phyloP scores from a whole-genome alignment of 2,113 vertebrate genomes.

The Callithrix jacchus region DNA sequence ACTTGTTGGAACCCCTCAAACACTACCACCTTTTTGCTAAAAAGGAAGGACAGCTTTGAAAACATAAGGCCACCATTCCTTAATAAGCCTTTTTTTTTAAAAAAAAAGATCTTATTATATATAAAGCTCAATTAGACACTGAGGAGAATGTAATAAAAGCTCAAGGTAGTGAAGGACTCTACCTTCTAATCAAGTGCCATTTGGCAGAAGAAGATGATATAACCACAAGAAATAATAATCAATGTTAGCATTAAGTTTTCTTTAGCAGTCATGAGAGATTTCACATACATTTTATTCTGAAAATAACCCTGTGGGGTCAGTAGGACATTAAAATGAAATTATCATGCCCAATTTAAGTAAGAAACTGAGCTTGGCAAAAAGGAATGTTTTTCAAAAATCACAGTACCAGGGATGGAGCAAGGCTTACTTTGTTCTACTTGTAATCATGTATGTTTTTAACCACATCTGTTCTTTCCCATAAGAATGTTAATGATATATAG shows the following conservation, averaged over 20 bases:
- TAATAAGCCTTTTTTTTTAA: background rate
- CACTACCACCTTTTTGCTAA: constrained; percentile 22
- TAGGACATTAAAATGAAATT: background rate
- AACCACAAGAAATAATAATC: background rate
- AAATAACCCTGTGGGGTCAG: background rate
- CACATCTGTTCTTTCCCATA: background rate
- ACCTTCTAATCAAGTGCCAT: background rate
- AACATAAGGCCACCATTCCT: constrained; percentile 57
- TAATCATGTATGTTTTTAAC: background rate
- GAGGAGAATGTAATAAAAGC: background rate
- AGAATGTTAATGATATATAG: background rate
- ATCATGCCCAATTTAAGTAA: background rate
- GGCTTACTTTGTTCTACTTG: background rate
- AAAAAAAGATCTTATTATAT: background rate
- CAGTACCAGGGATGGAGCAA: background rate
- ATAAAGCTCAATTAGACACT: background rate
- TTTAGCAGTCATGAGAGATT: background rate
- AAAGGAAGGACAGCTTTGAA: constrained; percentile 50
- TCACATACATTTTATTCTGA: constrained; percentile 30
- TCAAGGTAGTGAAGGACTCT: background rate
- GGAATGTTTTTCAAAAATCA: background rate
- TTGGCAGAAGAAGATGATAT: background rate
- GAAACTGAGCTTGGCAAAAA: constrained; percentile 32
- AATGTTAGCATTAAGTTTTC: background rate
- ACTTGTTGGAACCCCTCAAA: constrained; percentile 67